Percentiles rank a stretch among this genome's conserved stretches.
phyloP scores from a whole-genome alignment of 2,797 vertebrate species.

The Muscicapa striata region DNA sequence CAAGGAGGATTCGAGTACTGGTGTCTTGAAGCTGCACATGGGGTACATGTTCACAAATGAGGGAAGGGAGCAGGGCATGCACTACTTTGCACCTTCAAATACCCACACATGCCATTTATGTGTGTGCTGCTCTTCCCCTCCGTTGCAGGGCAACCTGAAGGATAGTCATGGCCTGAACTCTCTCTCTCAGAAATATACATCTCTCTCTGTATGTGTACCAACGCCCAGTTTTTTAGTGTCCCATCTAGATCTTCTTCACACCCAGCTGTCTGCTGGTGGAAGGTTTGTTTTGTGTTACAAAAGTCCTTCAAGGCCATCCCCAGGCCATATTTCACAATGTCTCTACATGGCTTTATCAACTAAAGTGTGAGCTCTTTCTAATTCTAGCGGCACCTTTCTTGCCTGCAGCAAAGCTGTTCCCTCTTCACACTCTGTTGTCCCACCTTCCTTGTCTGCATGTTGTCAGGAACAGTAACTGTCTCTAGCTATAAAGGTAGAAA shows the following conservation, averaged over 20 bases:
- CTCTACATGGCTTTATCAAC: neutral
- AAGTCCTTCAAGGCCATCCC: neutral
- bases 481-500: slow-evolving; percentile 8
- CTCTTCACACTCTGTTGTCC: neutral
- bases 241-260: neutral
- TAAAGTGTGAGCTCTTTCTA: slow-evolving; percentile 4
- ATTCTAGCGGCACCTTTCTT: slow-evolving; percentile 41
- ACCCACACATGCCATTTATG: neutral
- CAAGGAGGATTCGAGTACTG: neutral
- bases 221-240: neutral
- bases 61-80: neutral
- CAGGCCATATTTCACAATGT: neutral
- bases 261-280: neutral
- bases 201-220: neutral
- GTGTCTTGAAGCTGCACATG: neutral
- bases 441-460: neutral
- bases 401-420: slow-evolving; percentile 12
- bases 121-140: neutral
- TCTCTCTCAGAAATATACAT: neutral
- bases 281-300: neutral
- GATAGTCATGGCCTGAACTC: neutral
- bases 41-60: neutral
- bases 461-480: slow-evolving; percentile 35
- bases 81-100: neutral
- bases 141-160: neutral